Evolutionary conservation across 1,140 invertebrate species (phyloP).

Genomic region (Heliconius hewitsoni): DNA sequence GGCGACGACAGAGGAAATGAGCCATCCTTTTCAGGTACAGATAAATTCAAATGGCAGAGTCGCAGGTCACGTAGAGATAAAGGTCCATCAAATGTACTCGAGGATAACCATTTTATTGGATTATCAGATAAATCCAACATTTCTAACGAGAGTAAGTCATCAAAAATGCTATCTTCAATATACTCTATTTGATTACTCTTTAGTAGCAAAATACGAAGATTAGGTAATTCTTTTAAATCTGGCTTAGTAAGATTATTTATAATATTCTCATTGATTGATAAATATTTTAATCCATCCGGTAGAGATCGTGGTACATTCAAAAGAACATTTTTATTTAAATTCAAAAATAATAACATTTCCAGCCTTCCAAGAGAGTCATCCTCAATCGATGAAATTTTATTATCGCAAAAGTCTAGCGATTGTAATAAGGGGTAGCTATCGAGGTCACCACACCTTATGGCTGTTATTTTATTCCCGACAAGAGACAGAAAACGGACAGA

Average conservation of each 20-base stretch:
- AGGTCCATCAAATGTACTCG: conserved; percentile 86
- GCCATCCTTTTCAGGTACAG: conserved; percentile 83
- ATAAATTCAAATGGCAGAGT: conserved; percentile 85
- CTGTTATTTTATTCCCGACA: conserved; percentile 87
- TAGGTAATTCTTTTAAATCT: conserved; percentile 86
- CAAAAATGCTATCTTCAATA: conserved; percentile 86
- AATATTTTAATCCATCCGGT: conserved; percentile 77
- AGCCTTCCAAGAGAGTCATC: conserved; percentile 92
- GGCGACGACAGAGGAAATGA: conserved; percentile 86
- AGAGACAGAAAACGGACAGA: conserved; percentile 90
- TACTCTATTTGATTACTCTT: conserved; percentile 85
- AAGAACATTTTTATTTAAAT: conserved; percentile 89
- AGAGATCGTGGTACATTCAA: conserved; percentile 83
- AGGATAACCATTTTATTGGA: conserved; percentile 85
- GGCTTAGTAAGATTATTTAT: conserved; percentile 84
- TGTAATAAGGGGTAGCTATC: conserved; percentile 93
- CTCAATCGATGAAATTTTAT: conserved; percentile 88
- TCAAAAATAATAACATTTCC: conserved; percentile 89
- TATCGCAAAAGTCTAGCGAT: conserved; percentile 90
- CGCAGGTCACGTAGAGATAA: conserved; percentile 84
- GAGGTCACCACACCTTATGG: conserved; percentile 91
- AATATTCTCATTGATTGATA: conserved; percentile 80
- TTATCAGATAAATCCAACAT: conserved; percentile 90
- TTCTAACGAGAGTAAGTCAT: conserved; percentile 84
- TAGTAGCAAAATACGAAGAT: conserved; percentile 86